A percentile compares a stretch with the other conserved stretches of the same genome.
Evolutionary conservation across 2,888 invertebrate genomes (phyloP).

Genomic region (Agrochola lychnidis): DNA sequence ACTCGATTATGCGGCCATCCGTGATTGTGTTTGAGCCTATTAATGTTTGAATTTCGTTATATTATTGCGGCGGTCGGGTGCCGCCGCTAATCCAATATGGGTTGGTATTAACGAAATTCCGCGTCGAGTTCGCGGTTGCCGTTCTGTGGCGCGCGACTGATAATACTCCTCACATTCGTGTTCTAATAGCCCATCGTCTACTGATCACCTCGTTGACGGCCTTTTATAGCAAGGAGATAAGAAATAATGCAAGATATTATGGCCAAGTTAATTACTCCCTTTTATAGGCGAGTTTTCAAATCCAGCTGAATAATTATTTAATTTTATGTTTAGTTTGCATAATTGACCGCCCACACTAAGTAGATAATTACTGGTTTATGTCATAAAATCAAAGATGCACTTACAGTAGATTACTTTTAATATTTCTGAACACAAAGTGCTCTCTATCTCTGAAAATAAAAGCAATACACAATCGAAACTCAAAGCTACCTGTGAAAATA

Average conservation of each 20-base stretch:
- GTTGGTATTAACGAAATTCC: conserved; percentile 84
- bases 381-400: conserved; percentile 12
- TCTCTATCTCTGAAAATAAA: conserved; percentile 11
- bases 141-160: conserved; percentile 68
- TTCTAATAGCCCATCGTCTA: conserved; percentile 70
- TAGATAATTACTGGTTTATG: background rate
- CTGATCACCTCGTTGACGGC: conserved; percentile 63
- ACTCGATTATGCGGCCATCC: conserved; percentile 90
- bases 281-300: conserved; percentile 17
- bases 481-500: conserved; percentile 25
- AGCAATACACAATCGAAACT: conserved; percentile 19
- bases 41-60: conserved; percentile 91
- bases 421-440: background rate
- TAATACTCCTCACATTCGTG: conserved; percentile 74
- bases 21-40: conserved; percentile 90
- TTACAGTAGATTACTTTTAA: conserved; percentile 2
- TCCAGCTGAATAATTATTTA: conserved; percentile 2
- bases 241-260: conserved; percentile 40
- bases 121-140: conserved; percentile 76
- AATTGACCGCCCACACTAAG: background rate
- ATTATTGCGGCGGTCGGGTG: conserved; percentile 85
- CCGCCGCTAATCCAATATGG: conserved; percentile 86
- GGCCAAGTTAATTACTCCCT: conserved; percentile 29
- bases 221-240: conserved; percentile 59
- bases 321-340: conserved; percentile 26